These are phyloP conservation scores for Spizella passerina DNA, from an alignment of 2,797 vertebrate genomes.

Conservation along the genomic window DNA sequence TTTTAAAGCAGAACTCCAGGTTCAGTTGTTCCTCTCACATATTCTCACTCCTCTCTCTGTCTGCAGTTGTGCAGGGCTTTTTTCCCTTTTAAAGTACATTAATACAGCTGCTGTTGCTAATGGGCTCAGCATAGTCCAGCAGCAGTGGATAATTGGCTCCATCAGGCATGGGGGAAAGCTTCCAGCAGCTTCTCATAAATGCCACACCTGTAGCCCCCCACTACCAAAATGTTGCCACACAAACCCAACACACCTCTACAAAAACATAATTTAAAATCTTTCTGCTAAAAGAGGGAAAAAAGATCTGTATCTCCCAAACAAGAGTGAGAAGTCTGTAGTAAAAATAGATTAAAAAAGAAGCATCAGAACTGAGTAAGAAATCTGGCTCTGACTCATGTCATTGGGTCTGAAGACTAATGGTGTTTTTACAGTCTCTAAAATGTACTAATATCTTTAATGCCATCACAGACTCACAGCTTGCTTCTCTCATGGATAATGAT, in stretches of 20 bases:
- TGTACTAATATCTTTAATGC: background rate
- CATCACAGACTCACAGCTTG: background rate
- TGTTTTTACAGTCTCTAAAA: background rate
- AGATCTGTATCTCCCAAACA: background rate
- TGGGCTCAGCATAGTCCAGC: background rate
- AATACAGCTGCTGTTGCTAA: background rate
- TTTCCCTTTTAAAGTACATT: background rate
- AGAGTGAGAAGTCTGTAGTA: background rate
- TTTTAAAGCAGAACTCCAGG: background rate
- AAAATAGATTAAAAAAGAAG: background rate
- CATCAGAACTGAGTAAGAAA: background rate
- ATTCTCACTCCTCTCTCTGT: background rate
- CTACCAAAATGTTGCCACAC: background rate
- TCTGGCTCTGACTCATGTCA: background rate
- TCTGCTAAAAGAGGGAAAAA: background rate
- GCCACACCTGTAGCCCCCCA: background rate
- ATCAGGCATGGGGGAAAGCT: fast-evolving
- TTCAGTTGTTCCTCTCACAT: background rate
- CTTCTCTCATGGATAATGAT: background rate
- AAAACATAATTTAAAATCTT: background rate
- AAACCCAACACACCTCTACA: background rate
- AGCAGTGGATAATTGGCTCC: background rate
- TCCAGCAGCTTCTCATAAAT: background rate
- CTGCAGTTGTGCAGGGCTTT: background rate
- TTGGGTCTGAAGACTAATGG: background rate